These are phyloP conservation scores for Martes martes DNA, from an alignment of 2,113 vertebrate species.

Conservation along the genomic window DNA sequence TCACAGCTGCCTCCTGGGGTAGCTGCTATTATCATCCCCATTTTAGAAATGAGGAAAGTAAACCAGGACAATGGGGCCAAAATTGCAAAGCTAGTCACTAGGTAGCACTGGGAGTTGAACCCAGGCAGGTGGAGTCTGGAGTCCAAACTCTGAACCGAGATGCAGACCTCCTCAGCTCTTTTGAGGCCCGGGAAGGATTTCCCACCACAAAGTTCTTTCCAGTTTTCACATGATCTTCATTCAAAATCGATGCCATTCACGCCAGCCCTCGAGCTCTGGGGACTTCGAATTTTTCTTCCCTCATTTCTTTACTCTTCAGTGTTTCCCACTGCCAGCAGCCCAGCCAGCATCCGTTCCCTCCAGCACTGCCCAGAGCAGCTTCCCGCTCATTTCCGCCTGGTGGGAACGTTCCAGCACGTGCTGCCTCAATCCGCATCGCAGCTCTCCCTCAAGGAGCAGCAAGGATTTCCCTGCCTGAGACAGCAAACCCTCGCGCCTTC, in stretches of 20 bases:
- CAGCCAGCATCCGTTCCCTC: background rate
- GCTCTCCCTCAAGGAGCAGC: background rate
- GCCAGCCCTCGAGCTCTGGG: background rate
- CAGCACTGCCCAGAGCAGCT: accelerated
- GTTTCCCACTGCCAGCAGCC: too few species aligned
- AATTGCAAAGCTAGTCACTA: background rate
- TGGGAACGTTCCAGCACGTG: accelerated
- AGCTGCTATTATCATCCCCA: accelerated
- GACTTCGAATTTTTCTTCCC: background rate
- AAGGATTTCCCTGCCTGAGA: background rate
- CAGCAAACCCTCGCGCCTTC: accelerated
- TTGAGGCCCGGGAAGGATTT: too few species aligned
- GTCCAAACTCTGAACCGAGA: background rate
- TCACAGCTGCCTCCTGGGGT: accelerated
- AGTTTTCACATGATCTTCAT: accelerated
- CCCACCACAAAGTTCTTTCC: too few species aligned
- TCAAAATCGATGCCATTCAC: accelerated
- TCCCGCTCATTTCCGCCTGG: accelerated
- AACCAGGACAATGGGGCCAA: background rate
- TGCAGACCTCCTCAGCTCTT: background rate
- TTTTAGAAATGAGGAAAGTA: background rate
- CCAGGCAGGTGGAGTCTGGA: background rate
- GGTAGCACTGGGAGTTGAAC: background rate
- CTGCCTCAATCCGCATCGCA: accelerated
- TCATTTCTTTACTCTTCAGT: background rate